A percentile compares a stretch with the other conserved stretches of the same genome.
Conservation (phyloP, 1,140 invertebrate genomes). For the Brachionus rotundiformis region DNA sequence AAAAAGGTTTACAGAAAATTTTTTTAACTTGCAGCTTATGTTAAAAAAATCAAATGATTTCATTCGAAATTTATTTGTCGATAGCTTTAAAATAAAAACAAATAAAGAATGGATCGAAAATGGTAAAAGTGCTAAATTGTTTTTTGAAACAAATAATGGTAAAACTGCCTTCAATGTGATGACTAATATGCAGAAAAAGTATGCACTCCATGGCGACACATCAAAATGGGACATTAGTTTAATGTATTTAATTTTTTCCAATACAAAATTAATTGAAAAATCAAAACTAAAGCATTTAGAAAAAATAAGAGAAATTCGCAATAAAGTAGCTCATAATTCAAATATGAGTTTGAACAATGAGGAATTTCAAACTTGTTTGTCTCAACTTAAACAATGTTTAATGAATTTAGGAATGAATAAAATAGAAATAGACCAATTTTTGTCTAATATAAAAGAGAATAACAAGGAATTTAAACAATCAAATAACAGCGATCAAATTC, state of each 20-base stretch:
- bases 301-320: not conserved
- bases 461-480: not conserved
- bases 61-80: not conserved
- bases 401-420: not conserved
- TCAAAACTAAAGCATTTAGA: not conserved
- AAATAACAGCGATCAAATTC: not conserved
- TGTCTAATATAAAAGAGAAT: no score
- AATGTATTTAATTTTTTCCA: not conserved
- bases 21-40: not conserved
- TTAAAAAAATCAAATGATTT: not conserved
- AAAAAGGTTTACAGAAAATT: no score
- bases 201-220: not conserved
- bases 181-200: not conserved
- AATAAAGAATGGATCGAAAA: not conserved
- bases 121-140: not conserved
- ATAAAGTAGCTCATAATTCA: not conserved
- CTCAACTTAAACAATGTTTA: not conserved
- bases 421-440: slow-evolving; percentile 1
- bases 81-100: not conserved
- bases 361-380: not conserved
- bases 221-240: slow-evolving; percentile 21
- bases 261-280: not conserved
- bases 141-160: not conserved
- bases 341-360: not conserved
- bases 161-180: not conserved